A percentile compares a stretch with the other conserved stretches of the same genome.
These are phyloP conservation scores for Vireo altiloquus DNA, from an alignment of 2,113 vertebrate species.

Conservation along the genomic window DNA sequence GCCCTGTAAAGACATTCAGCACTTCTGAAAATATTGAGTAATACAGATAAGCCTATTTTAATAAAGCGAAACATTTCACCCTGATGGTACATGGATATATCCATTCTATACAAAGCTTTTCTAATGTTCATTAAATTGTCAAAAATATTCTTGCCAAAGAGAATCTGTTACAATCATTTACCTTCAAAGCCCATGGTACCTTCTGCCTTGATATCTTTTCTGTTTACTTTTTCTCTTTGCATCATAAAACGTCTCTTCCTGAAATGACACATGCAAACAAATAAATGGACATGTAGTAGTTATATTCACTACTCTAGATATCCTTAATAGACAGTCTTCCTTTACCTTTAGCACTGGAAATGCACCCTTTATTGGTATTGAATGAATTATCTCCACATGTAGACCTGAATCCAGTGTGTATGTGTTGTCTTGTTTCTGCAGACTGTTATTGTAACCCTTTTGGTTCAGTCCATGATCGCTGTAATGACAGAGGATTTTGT, in stretches of 20 bases:
- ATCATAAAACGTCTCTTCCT: conserved; percentile 24
- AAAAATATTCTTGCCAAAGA: conserved; percentile 48
- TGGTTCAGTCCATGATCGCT: conserved; percentile 95
- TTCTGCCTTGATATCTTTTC: conserved; percentile 44
- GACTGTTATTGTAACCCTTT: conserved; percentile 98
- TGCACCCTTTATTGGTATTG: conserved; percentile 48
- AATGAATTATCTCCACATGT: conserved; percentile 34
- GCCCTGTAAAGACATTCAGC: conserved; percentile 20
- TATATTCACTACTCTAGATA: conserved; percentile 13
- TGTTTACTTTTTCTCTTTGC: conserved; percentile 19
- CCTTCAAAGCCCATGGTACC: neutral
- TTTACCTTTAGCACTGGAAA: conserved; percentile 48
- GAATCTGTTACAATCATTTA: conserved; percentile 32
- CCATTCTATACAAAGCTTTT: conserved; percentile 35
- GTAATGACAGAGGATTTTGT: conserved; percentile 99
- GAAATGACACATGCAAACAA: conserved; percentile 25
- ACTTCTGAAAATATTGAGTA: conserved; percentile 25
- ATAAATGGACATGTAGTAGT: conserved; percentile 3
- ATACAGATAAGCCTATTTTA: conserved; percentile 52
- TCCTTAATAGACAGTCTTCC: conserved; percentile 55
- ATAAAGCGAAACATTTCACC: conserved; percentile 55
- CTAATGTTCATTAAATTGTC: conserved; percentile 52
- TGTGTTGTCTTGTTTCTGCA: conserved; percentile 96
- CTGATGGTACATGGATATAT: conserved; percentile 56
- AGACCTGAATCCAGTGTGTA: conserved; percentile 79